phyloP scores from a whole-genome alignment of 2,113 vertebrate genomes.

The Phodopus roborovskii region DNA sequence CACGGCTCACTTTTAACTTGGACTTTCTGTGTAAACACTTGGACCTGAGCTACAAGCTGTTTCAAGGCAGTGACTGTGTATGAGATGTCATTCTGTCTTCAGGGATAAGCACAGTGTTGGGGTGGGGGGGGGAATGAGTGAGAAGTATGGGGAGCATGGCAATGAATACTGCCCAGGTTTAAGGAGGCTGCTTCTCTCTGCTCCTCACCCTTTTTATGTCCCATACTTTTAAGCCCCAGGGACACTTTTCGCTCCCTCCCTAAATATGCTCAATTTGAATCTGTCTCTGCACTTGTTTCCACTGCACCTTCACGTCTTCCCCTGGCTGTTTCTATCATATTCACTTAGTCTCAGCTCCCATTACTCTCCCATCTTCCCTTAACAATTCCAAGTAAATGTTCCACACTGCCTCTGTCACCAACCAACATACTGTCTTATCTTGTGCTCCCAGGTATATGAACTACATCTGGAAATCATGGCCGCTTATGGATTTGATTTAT shows the following conservation, averaged over 20 bases:
- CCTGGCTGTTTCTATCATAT: fast-evolving
- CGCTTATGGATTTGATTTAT: conserved; percentile 17
- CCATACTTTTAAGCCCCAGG: no score
- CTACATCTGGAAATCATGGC: neutral
- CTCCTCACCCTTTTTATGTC: no score
- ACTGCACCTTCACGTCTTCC: neutral
- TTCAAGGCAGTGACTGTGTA: neutral
- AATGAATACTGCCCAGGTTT: neutral
- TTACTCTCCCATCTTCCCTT: neutral
- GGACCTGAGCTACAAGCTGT: neutral
- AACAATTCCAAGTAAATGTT: neutral
- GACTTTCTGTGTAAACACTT: neutral
- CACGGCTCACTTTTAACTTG: neutral
- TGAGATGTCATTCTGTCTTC: neutral
- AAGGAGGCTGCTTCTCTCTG: neutral
- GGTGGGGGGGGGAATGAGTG: neutral
- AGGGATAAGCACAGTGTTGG: neutral
- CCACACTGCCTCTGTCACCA: neutral
- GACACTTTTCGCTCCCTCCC: neutral
- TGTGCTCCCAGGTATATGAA: neutral
- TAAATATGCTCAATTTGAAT: neutral
- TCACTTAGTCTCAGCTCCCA: neutral
- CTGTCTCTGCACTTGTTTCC: neutral
- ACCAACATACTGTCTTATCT: neutral
- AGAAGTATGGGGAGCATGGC: neutral